Conservation (phyloP, 30 jellyfish, hydroid and myxozoan genomes). For the Clytia hemisphaerica region DNA sequence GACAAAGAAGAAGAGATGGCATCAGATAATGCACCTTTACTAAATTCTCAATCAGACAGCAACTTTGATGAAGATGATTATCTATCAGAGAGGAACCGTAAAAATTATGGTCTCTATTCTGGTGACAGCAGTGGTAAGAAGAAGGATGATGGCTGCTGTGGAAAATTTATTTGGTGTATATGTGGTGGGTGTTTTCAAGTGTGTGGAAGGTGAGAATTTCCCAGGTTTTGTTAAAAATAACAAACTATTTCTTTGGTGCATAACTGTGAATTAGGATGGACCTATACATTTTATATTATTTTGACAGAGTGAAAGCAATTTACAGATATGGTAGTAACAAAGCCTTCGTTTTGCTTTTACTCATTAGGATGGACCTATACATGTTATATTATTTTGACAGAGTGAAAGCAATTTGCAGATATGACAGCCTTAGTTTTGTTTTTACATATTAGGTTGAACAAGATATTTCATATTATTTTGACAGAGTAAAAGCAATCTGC, state of each 20-base stretch:
- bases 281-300: too few relatives aligned
- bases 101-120: slow-evolving; percentile 55
- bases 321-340: too few relatives aligned
- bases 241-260: not conserved
- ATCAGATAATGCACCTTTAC: slow-evolving; percentile 23
- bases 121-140: slow-evolving; percentile 30
- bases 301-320: too few relatives aligned
- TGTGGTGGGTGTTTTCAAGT: slow-evolving; percentile 55
- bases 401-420: too few relatives aligned
- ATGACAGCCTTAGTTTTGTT: too few relatives aligned
- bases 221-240: not conserved
- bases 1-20: slow-evolving; percentile 35
- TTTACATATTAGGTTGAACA: too few relatives aligned
- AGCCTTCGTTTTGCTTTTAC: too few relatives aligned
- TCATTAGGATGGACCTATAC: too few relatives aligned
- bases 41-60: slow-evolving; percentile 23
- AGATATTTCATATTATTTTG: too few relatives aligned
- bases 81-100: slow-evolving; percentile 79
- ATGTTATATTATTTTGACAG: too few relatives aligned
- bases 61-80: slow-evolving; percentile 89
- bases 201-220: not conserved
- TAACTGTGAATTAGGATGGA: not conserved
- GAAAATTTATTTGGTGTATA: slow-evolving; percentile 75
- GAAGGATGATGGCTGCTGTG: slow-evolving; percentile 42
- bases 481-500: too few relatives aligned